Percentiles rank a stretch among this genome's conserved stretches.
These are phyloP conservation scores for Felis catus DNA, from an alignment of 2,113 vertebrate species.

Conservation along the genomic window DNA sequence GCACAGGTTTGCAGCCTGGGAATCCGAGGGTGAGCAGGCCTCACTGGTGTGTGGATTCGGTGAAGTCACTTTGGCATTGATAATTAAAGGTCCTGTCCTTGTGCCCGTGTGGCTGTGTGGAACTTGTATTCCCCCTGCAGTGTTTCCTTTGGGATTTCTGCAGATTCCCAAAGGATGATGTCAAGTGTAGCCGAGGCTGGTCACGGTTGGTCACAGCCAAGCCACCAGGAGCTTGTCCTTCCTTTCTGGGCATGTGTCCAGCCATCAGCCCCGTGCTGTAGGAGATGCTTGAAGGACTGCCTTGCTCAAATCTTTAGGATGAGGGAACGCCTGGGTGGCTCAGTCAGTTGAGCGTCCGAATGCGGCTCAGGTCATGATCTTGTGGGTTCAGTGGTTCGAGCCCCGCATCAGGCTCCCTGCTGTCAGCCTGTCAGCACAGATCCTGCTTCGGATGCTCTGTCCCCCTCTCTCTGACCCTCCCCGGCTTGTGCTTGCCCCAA, in stretches of 20 bases:
- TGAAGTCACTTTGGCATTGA: too few species aligned
- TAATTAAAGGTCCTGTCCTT: neutral
- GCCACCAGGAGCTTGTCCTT: neutral
- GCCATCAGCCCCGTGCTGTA: neutral
- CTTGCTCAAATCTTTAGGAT: neutral
- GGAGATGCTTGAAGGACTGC: neutral
- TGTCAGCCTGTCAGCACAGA: too few species aligned
- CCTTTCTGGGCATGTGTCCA: neutral
- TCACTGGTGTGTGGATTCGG: fast-evolving
- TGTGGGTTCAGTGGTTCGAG: too few species aligned
- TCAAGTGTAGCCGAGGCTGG: neutral
- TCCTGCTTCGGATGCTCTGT: too few species aligned
- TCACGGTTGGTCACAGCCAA: neutral
- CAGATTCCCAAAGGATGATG: neutral
- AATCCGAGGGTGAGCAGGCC: neutral
- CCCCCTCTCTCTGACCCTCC: too few species aligned
- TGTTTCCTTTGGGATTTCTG: neutral
- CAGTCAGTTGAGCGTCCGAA: too few species aligned
- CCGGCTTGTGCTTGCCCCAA: too few species aligned
- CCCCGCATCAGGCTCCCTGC: too few species aligned
- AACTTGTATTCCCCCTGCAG: neutral
- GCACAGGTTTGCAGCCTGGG: neutral
- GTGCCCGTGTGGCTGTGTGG: neutral
- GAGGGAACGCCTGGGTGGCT: too few species aligned
- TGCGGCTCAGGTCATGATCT: too few species aligned